Conservation (phyloP, 1,140 invertebrate genomes). For the Tachypleus tridentatus region DNA sequence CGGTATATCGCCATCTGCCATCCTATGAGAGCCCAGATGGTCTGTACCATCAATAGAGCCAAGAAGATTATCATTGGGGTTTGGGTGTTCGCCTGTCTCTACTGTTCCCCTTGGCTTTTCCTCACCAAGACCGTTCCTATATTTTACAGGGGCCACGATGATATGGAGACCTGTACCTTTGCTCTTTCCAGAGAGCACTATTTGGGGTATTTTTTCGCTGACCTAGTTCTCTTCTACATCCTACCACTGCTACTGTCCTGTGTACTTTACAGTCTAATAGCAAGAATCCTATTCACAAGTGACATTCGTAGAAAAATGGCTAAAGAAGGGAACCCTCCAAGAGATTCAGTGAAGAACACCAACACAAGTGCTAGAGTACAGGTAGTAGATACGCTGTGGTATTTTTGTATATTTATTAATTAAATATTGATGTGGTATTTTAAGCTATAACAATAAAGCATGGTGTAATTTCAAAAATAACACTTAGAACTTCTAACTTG, state of each 20-base stretch:
- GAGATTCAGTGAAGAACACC: too few relatives aligned
- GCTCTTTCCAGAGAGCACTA: conserved; percentile 41
- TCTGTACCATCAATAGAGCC: conserved; percentile 44
- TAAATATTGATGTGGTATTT: too few relatives aligned
- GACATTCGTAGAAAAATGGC: conserved; percentile 26
- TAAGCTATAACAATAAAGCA: too few relatives aligned
- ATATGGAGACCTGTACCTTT: conserved; percentile 39
- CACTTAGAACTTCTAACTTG: too few relatives aligned
- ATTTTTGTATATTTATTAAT: too few relatives aligned
- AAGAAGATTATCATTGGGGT: conserved; percentile 44
- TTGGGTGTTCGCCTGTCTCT: conserved; percentile 44
- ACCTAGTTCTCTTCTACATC: conserved; percentile 48
- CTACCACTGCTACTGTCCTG: conserved; percentile 43
- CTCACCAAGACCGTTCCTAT: conserved; percentile 35
- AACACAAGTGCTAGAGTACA: conserved; percentile 28
- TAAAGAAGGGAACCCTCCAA: neutral
- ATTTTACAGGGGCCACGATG: conserved; percentile 30
- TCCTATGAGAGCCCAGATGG: conserved; percentile 43
- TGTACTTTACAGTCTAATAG: conserved; percentile 45
- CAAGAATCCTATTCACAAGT: conserved; percentile 39
- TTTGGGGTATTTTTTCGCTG: conserved; percentile 43
- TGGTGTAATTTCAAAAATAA: too few relatives aligned
- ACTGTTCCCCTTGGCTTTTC: conserved; percentile 43
- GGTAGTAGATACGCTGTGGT: conserved; percentile 22
- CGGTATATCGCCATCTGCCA: conserved; percentile 48